A percentile compares a stretch with the other conserved stretches of the same genome.
Conservation (phyloP, 1,140 invertebrate species). For the Drosophila mayri region DNA sequence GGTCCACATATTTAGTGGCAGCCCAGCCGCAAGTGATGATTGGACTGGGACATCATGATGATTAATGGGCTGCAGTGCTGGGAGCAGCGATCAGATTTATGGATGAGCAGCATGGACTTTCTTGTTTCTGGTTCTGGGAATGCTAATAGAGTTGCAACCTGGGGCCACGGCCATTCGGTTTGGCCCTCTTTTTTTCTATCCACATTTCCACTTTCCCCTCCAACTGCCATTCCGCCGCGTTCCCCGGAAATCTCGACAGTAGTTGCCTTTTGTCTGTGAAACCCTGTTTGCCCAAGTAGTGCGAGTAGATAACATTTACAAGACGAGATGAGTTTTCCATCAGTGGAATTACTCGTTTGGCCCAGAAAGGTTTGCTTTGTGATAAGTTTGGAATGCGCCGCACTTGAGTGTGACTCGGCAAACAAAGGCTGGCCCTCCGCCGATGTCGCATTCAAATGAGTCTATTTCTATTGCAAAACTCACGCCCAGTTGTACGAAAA, state of each 20-base stretch:
- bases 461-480: constrained; percentile 31
- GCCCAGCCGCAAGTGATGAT: constrained; percentile 70
- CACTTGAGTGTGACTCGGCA: constrained; percentile 15
- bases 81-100: constrained; percentile 65
- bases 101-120: constrained; percentile 52
- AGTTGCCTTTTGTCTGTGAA: constrained; percentile 53
- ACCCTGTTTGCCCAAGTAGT: constrained; percentile 53
- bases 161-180: constrained; percentile 23
- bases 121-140: constrained; percentile 65
- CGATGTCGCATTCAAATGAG: constrained; percentile 35
- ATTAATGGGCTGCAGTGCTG: constrained; percentile 70
- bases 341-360: constrained; percentile 43
- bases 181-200: constrained; percentile 42
- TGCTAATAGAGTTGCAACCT: constrained; percentile 78
- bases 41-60: constrained; percentile 75
- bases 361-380: constrained; percentile 45
- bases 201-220: constrained; percentile 4
- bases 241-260: constrained; percentile 59
- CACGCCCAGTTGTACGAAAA: constrained; percentile 29
- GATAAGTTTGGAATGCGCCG: constrained; percentile 65
- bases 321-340: constrained; percentile 60
- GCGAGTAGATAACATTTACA: constrained; percentile 64
- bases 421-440: constrained; percentile 41
- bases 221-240: constrained; percentile 2
- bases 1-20: constrained; percentile 62